Evolutionary conservation across 2,113 vertebrate genomes (phyloP), one percentile per base, ranked within the genome.

Genomic region (Bufo gargarizans): DNA sequence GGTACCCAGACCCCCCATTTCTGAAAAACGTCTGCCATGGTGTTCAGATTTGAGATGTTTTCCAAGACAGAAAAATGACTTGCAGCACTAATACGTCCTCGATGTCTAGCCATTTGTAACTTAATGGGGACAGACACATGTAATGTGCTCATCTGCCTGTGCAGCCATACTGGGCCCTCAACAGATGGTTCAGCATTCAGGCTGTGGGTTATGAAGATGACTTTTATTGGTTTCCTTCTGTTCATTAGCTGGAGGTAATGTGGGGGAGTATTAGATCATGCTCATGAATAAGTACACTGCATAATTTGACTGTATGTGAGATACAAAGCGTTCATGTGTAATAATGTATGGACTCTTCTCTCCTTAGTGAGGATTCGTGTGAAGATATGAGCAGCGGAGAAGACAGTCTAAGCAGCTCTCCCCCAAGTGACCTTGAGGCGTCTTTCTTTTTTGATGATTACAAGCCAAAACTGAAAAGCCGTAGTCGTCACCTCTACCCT

Each of bases 381-480:
- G 98, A 98, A 93, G 98, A 99, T 59, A 93, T 95, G 95, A 99
- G 98, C 85, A 97, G 96, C 0, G 96, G 97, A 13, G 97, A 99
- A 90, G 98, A 99, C 92, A 95, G 95, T 86, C 94, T 98, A 72
- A 96, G 97, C 94, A 96, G 94, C 22, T 98, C 97, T 61, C 95
- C 96, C 88, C 94, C 93, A 0, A 95, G 96, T 17, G 96, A 97
- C 13, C 92, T 95, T 0, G 97, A 97, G 87, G 95, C 95, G 61
- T 82, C 93, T 50, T 99, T 95, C 94, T 98, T 98, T 93, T 97
- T 97, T 16, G 92, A 94, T 8, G 91, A 94, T 89, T 94, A 96
- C 91, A 91, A 92, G 22, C 92, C 90, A 71, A 93, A 95, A 90
- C 89, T 91, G 0, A 93, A 93, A 91, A 93, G 93, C 90, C 94